These are phyloP conservation scores for Micropoecilia bifurca DNA, from an alignment of 2,797 vertebrate species.

Conservation along the genomic window DNA sequence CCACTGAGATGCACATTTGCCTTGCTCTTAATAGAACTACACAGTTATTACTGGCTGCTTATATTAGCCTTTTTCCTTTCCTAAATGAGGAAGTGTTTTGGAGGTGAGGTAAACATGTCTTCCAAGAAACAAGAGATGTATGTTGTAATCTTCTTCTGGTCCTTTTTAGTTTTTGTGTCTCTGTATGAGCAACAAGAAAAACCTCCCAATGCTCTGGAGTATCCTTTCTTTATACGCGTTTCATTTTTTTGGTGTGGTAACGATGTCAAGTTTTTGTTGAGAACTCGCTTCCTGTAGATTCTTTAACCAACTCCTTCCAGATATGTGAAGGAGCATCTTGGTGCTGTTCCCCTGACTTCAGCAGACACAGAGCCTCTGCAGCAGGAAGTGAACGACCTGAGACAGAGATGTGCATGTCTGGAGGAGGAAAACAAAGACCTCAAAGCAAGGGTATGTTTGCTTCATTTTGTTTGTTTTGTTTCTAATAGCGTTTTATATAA, in stretches of 20 bases:
- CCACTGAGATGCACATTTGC: background rate
- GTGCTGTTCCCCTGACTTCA: slow-evolving; percentile 79
- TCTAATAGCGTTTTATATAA: background rate
- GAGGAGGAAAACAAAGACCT: slow-evolving; percentile 93
- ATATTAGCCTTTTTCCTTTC: background rate
- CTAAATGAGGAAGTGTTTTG: background rate
- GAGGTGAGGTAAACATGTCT: background rate
- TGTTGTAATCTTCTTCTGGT: background rate
- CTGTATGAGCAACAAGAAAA: slow-evolving; percentile 94
- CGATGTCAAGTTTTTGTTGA: background rate
- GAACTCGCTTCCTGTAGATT: background rate
- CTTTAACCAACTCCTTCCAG: slow-evolving; percentile 74
- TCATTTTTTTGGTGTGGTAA: background rate
- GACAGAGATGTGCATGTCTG: slow-evolving; percentile 88
- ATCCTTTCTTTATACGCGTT: slow-evolving; percentile 83
- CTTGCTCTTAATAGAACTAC: background rate
- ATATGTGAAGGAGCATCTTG: slow-evolving; percentile 91
- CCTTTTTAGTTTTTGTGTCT: slow-evolving; percentile 87
- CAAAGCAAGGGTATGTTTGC: slow-evolving; percentile 76
- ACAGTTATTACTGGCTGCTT: background rate
- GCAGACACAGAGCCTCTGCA: slow-evolving; percentile 87
- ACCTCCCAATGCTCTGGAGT: slow-evolving; percentile 94
- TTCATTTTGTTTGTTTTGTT: background rate
- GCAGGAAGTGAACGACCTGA: slow-evolving; percentile 89
- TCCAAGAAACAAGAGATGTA: background rate